phyloP scores from a whole-genome alignment of 1,140 invertebrate species.

The Streblospio benedicti region DNA sequence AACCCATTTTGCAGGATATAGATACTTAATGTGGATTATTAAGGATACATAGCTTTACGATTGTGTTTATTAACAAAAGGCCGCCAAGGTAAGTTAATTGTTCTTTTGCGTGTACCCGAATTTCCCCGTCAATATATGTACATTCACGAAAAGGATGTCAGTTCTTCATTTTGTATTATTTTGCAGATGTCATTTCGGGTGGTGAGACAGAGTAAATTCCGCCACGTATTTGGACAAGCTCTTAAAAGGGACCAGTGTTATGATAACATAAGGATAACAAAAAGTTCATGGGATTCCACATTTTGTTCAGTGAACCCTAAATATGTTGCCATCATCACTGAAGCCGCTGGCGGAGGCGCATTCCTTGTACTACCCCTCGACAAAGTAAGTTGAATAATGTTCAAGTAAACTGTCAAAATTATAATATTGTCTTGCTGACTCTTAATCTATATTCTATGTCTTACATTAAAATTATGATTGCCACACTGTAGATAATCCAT shows the following conservation, averaged over 20 bases:
- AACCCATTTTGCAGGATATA: no score
- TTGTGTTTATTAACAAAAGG: no score
- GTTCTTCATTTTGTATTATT: no score
- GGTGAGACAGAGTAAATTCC: conserved; percentile 92
- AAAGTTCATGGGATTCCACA: conserved; percentile 96
- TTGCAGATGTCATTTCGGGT: conserved; percentile 62
- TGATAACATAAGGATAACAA: conserved; percentile 95
- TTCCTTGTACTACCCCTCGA: conserved; percentile 95
- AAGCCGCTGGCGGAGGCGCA: conserved; percentile 94
- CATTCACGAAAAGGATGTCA: no score
- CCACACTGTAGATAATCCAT: no score
- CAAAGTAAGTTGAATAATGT: conserved; percentile 62
- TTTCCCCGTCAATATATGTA: no score
- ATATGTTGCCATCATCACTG: conserved; percentile 96
- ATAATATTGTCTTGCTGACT: conserved; percentile 9
- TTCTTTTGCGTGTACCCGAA: no score
- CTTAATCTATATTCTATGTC: conserved; percentile 1
- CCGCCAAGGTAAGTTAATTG: no score
- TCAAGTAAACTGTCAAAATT: neutral
- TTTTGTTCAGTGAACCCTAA: conserved; percentile 99
- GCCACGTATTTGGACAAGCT: conserved; percentile 94
- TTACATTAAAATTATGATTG: no score
- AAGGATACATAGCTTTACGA: no score
- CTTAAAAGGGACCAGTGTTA: conserved; percentile 97
- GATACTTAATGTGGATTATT: no score